Conservation (phyloP, 2,888 invertebrate species). For the Amphimallon solstitiale region DNA sequence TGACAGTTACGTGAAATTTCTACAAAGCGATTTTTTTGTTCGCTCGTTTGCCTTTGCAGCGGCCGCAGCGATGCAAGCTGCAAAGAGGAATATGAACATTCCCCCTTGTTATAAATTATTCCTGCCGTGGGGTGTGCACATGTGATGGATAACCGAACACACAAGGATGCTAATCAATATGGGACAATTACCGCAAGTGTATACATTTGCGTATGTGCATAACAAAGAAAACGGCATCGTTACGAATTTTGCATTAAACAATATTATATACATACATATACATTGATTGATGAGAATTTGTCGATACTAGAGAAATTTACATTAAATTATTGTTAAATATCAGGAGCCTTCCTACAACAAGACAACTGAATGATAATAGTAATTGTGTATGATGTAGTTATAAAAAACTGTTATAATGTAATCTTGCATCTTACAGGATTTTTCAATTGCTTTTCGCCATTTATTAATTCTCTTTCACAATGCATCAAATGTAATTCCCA, state of each 20-base stretch:
- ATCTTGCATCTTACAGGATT: too few relatives aligned
- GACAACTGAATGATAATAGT: too few relatives aligned
- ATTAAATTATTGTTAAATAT: too few relatives aligned
- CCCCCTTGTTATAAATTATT: constrained; percentile 22
- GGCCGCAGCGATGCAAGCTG: constrained; percentile 9
- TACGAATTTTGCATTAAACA: background rate
- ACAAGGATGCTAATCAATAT: constrained; percentile 31
- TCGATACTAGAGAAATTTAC: too few relatives aligned
- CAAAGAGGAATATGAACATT: constrained; percentile 27
- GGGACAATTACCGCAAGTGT: constrained; percentile 21
- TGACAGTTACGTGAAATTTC: constrained; percentile 18
- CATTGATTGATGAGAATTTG: too few relatives aligned
- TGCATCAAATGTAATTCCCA: too few relatives aligned
- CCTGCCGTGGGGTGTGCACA: constrained; percentile 22
- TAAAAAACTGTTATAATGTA: too few relatives aligned
- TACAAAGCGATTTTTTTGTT: background rate
- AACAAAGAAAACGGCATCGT: background rate
- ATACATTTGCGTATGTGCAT: background rate
- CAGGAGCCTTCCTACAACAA: too few relatives aligned
- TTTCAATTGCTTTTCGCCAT: too few relatives aligned
- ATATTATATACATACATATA: too few relatives aligned
- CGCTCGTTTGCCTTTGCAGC: background rate
- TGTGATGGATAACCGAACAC: constrained; percentile 26
- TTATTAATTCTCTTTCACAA: too few relatives aligned
- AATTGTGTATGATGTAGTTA: too few relatives aligned